Evolutionary conservation across 2,888 invertebrate genomes (phyloP), one percentile per base, ranked within the genome.

Genomic region (Trichopoda pennipes): DNA sequence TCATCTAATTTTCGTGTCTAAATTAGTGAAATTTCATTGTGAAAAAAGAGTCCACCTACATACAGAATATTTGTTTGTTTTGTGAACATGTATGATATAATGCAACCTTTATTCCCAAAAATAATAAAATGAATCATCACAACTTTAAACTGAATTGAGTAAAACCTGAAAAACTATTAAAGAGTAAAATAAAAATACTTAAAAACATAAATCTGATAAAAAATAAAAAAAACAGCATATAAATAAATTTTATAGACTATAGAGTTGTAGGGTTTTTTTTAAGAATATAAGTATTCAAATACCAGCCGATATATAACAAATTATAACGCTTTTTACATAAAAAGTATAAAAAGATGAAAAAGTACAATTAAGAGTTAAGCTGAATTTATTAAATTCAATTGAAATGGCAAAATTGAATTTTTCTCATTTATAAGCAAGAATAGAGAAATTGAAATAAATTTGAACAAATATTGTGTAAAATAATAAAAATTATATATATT

Each of bases 71-170:
- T n/a, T 28, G 7, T 28, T 28, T 28, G 2, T 17, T 72, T 49
- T 73, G 58, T 80, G 75, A 66, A 74, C 68, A 79, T 75, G 72
- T 49, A 68, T 79, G 82, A 82, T 21, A 68, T 47, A 70, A 82
- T 82, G 82, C 82, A 75, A 76, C 82, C 78, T 82, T 61, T 79
- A 19, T 70, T 79, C 44, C 55, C 16, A 47, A 28, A 28, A 47
- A 58, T 28, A 21, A 19, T 44, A 17, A 58, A 61, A 74, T 60
- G 53, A 70, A 74, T 17, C 35, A 64, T 58, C 12, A 60, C 69
- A 44, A 81, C 2, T 49, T 7, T 38, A 56, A 38, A 69, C 3
- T 6, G 10, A 63, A 56, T 42, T 17, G 51, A 51, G 53, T 19
- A n/a, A 9, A 60, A 32, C 47, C 17, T 44, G 35, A 66, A 51